These are phyloP conservation scores for Falco berigora DNA, from an alignment of 2,797 vertebrate species.

Conservation along the genomic window DNA sequence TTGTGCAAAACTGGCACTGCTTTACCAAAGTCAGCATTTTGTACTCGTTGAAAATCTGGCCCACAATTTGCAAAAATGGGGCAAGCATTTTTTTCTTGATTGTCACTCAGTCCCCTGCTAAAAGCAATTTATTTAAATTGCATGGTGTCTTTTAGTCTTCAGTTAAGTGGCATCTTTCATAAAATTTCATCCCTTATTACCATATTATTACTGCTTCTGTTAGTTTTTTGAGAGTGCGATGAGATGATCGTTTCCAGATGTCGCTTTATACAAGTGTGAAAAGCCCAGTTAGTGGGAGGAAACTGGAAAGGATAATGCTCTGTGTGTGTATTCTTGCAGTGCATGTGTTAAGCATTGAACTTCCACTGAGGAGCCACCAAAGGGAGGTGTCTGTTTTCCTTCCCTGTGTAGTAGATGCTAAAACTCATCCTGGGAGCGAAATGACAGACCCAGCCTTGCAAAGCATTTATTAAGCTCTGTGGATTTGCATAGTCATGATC, in stretches of 20 bases:
- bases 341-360: not conserved
- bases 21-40: not conserved
- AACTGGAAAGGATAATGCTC: not conserved
- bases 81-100: not conserved
- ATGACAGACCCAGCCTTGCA: not conserved
- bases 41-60: not conserved
- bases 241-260: slow-evolving; percentile 40
- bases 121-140: slow-evolving; percentile 48
- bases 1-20: not conserved
- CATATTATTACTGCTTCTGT: slow-evolving; percentile 32
- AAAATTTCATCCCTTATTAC: not conserved
- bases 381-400: not conserved
- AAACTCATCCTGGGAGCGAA: not conserved
- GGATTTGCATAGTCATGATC: not conserved
- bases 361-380: not conserved
- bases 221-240: not conserved
- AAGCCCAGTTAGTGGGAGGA: not conserved
- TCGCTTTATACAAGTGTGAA: not conserved
- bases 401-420: no score
- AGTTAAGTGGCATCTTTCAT: slow-evolving; percentile 51
- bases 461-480: not conserved
- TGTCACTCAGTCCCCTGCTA: not conserved
- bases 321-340: not conserved
- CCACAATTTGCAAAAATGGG: not conserved
- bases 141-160: slow-evolving; percentile 17